Evolutionary conservation across 2,797 vertebrate genomes (phyloP).

Genomic region (Myoxocephalus aenaeus): DNA sequence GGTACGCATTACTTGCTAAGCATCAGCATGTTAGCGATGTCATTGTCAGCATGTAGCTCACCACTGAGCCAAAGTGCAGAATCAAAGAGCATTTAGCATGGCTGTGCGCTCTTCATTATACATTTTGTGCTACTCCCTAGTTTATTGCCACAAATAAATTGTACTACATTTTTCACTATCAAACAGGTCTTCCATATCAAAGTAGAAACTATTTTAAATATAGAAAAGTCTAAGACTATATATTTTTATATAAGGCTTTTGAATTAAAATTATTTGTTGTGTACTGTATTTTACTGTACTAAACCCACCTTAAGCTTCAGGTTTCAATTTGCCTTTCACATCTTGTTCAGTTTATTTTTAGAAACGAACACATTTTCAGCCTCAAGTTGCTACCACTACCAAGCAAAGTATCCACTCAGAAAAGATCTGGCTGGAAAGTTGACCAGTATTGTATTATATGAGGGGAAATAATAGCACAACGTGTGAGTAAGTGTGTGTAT

Average conservation of each 20-base stretch:
- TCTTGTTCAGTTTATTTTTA: slow-evolving; percentile 29
- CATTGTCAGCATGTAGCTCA: neutral
- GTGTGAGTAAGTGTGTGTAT: slow-evolving; percentile 19
- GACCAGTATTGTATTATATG: neutral
- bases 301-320: neutral
- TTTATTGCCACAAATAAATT: no score
- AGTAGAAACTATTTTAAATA: neutral
- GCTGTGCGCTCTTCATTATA: neutral
- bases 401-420: slow-evolving; percentile 38
- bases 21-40: neutral
- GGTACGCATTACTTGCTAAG: no score
- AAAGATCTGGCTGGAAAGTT: slow-evolving; percentile 43
- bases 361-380: slow-evolving; percentile 15
- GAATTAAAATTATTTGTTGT: no score
- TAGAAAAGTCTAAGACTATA: neutral
- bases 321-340: slow-evolving; percentile 17
- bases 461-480: slow-evolving; percentile 34
- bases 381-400: slow-evolving; percentile 14
- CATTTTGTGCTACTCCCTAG: neutral
- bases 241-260: no score
- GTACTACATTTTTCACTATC: no score
- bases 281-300: no score
- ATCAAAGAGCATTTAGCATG: no score
- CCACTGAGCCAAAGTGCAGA: no score
- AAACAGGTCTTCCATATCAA: neutral